Conservation (phyloP, 2,113 vertebrate species). For the Pseudopipra pipra region DNA sequence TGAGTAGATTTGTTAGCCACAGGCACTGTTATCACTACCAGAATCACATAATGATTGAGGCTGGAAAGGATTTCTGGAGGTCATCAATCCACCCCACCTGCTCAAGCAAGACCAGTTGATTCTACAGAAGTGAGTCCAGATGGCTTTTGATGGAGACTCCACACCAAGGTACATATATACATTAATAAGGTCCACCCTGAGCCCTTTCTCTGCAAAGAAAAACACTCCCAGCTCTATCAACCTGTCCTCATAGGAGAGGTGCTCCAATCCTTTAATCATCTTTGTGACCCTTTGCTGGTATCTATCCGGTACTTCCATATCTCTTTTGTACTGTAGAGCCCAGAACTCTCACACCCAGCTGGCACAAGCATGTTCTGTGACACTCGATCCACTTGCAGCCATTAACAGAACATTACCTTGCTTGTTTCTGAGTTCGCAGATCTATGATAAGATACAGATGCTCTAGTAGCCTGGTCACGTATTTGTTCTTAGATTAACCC, state of each 20-base stretch:
- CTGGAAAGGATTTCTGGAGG: not conserved
- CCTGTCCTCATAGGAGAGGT: not conserved
- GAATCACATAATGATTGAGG: not conserved
- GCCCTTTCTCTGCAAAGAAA: not conserved
- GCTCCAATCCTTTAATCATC: not conserved
- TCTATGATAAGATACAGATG: not conserved
- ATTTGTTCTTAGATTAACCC: not conserved
- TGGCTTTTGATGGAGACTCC: not conserved
- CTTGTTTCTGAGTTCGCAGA: not conserved
- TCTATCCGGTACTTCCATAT: not conserved
- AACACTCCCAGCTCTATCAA: not conserved
- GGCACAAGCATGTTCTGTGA: not conserved
- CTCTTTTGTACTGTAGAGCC: not conserved
- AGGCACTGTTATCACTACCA: not conserved
- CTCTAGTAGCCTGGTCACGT: not conserved
- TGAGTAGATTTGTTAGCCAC: not conserved
- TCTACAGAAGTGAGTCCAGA: not conserved
- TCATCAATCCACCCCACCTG: not conserved
- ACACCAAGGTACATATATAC: not conserved
- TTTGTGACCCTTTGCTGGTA: not conserved
- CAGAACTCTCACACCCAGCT: not conserved
- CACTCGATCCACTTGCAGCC: not conserved
- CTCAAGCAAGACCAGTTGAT: not conserved
- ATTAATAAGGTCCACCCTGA: not conserved
- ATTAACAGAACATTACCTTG: not conserved